A percentile compares a stretch with the other conserved stretches of the same genome.
Evolutionary conservation across 2,113 vertebrate species (phyloP).

Genomic region (Barnardius zonarius): DNA sequence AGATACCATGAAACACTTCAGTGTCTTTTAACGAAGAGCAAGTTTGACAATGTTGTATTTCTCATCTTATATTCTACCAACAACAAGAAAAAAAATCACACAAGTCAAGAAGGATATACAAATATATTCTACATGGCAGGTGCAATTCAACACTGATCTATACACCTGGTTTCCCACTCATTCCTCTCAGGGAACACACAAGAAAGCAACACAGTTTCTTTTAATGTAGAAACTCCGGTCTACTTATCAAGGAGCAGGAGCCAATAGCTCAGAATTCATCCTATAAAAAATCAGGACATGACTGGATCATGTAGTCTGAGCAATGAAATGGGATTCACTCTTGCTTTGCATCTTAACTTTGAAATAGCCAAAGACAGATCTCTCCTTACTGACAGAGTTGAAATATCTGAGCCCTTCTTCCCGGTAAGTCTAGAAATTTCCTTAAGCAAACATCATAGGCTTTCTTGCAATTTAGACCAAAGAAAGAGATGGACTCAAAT

Average conservation of each 20-base stretch:
- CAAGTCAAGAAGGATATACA: background rate
- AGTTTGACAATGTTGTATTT: background rate
- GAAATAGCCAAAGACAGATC: background rate
- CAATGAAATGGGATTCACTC: background rate
- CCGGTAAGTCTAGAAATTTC: background rate
- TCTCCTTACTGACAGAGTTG: background rate
- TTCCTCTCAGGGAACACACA: background rate
- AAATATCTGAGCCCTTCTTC: background rate
- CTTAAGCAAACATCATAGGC: background rate
- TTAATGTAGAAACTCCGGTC: background rate
- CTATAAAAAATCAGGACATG: background rate
- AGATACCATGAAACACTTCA: background rate
- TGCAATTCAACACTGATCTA: background rate
- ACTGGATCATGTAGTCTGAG: background rate
- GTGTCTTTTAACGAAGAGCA: background rate
- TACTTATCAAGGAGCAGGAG: background rate
- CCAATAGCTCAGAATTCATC: background rate
- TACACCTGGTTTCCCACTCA: background rate
- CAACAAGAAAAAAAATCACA: background rate
- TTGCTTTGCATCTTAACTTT: background rate
- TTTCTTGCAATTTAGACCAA: background rate
- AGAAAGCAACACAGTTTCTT: background rate
- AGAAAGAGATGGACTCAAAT: background rate
- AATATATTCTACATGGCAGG: background rate
- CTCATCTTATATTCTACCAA: background rate